These are phyloP conservation scores for Zaprionus davidi DNA, from an alignment of 1,140 invertebrate species.

Conservation along the genomic window DNA sequence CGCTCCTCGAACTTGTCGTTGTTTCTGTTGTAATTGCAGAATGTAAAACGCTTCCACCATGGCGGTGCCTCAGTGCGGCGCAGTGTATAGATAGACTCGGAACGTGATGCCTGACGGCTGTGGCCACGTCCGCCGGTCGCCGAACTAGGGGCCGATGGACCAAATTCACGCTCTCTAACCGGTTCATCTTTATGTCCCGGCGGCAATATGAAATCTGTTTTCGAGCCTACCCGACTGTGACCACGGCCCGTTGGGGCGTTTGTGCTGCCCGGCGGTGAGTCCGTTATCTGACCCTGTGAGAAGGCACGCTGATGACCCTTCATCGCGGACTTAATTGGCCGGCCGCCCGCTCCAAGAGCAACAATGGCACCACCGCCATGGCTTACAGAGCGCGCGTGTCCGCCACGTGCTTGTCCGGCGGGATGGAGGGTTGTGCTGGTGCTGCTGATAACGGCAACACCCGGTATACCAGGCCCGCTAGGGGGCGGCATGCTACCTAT, in stretches of 20 bases:
- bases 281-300: constrained; percentile 93
- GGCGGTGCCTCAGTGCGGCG: constrained; percentile 89
- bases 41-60: constrained; percentile 88
- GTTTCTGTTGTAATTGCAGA: constrained; percentile 85
- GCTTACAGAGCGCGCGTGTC: constrained; percentile 91
- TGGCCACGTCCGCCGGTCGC: constrained; percentile 85
- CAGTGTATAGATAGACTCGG: constrained; percentile 95
- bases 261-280: constrained; percentile 84
- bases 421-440: constrained; percentile 35
- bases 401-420: constrained; percentile 79
- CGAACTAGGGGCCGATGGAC: constrained; percentile 85
- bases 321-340: constrained; percentile 88
- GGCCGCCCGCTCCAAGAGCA: constrained; percentile 84
- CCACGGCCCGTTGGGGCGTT: constrained; percentile 84
- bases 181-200: constrained; percentile 89
- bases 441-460: constrained; percentile 58
- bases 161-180: constrained; percentile 84
- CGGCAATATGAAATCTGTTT: constrained; percentile 94
- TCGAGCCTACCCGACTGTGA: constrained; percentile 92
- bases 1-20: constrained; percentile 87
- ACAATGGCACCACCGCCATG: constrained; percentile 88
- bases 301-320: constrained; percentile 92
- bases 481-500: constrained; percentile 56
- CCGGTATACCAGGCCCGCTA: constrained; percentile 66
- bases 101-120: constrained; percentile 88